Evolutionary conservation across 2,888 invertebrate genomes (phyloP).

Genomic region (Pterobdella sp.): DNA sequence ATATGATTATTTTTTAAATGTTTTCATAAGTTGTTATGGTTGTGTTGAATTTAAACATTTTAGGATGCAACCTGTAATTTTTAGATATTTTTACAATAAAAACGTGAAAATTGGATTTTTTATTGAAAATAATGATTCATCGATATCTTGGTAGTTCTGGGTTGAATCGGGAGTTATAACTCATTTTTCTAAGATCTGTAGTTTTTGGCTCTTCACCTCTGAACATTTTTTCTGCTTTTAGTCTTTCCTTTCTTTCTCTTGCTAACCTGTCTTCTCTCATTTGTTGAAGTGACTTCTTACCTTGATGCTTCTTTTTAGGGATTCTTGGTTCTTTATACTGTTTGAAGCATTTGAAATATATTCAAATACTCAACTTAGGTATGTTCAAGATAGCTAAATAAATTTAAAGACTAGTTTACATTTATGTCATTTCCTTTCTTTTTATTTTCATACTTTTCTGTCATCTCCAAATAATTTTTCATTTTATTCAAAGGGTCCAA

Average conservation of each 20-base stretch:
- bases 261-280: conserved; percentile 69
- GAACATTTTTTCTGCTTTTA: conserved; percentile 48
- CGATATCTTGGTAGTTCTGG: conserved; percentile 58
- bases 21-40: not conserved
- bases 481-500: conserved; percentile 44
- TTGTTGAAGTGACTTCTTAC: conserved; percentile 43
- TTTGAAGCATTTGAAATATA: no score
- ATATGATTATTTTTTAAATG: not conserved
- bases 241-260: conserved; percentile 72
- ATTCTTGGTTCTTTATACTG: no score
- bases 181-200: conserved; percentile 58
- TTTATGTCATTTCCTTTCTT: conserved; percentile 13
- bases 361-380: no score
- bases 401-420: not conserved
- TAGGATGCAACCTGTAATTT: no score
- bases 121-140: no score
- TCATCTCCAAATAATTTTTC: conserved; percentile 31
- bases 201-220: conserved; percentile 7
- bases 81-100: no score
- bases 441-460: conserved; percentile 36
- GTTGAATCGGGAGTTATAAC: conserved; percentile 93
- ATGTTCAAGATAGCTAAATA: no score
- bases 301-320: no score
- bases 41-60: not conserved
- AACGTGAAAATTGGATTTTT: no score